phyloP scores from a whole-genome alignment of 2,113 vertebrate species.

The Bucco capensis region DNA sequence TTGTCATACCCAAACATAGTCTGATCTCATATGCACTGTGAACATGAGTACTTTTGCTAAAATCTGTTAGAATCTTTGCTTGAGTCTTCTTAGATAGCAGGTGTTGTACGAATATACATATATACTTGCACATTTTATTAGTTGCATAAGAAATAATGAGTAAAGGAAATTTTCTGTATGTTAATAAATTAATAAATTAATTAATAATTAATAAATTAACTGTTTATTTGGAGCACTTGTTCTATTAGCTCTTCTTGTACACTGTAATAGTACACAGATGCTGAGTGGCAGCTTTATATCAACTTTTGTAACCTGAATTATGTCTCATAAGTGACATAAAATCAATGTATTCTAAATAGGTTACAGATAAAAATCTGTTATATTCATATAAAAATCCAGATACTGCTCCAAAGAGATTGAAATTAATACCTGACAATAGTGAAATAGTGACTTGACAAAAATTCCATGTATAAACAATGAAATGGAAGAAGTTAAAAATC shows the following conservation, averaged over 20 bases:
- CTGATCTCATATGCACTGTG: neutral
- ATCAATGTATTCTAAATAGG: neutral
- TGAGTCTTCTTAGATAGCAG: neutral
- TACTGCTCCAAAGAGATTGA: neutral
- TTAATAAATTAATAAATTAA: too few species aligned
- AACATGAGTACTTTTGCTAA: neutral
- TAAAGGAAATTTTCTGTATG: neutral
- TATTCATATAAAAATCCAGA: neutral
- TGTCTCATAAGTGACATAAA: neutral
- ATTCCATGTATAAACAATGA: neutral
- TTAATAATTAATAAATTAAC: too few species aligned
- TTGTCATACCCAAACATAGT: neutral
- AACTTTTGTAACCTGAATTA: neutral
- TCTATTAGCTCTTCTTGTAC: slow-evolving; percentile 17
- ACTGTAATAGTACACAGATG: neutral
- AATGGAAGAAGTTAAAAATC: neutral
- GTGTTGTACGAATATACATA: neutral
- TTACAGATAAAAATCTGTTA: neutral
- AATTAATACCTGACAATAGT: neutral
- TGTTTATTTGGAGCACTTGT: neutral
- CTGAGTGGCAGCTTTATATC: neutral
- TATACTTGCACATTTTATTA: neutral
- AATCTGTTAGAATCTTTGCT: neutral
- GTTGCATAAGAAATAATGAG: neutral
- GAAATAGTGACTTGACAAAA: neutral